These are phyloP conservation scores for Parotocinclus haroldoi DNA, from an alignment of 2,797 vertebrate species.

Conservation along the genomic window DNA sequence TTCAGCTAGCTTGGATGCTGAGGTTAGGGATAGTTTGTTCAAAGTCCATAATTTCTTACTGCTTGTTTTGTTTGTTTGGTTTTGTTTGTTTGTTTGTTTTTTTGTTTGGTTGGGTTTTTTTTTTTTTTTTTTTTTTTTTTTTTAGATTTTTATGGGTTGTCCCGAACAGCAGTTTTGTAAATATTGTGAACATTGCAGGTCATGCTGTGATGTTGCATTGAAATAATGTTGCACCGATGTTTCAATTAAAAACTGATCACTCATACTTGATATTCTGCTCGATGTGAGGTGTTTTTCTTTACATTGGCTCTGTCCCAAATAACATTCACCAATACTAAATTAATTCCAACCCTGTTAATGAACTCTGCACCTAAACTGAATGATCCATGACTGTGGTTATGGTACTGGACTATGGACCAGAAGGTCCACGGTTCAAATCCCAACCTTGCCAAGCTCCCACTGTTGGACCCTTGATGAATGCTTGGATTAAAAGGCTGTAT, in stretches of 20 bases:
- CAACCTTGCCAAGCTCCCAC: too few species aligned
- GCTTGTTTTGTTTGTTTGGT: conserved; percentile 57
- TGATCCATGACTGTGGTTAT: too few species aligned
- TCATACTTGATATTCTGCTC: conserved; percentile 81
- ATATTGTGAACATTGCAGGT: conserved; percentile 96
- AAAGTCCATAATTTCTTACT: conserved; percentile 74
- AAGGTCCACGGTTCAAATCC: too few species aligned
- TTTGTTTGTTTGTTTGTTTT: conserved; percentile 57
- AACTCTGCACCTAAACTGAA: too few species aligned
- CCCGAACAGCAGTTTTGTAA: conserved; percentile 91
- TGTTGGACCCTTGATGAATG: too few species aligned
- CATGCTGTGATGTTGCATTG: conserved; percentile 94
- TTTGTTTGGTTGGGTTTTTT: too few species aligned
- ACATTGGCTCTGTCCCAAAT: conserved; percentile 15
- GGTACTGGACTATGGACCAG: too few species aligned
- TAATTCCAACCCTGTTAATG: too few species aligned
- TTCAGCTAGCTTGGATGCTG: conserved; percentile 72
- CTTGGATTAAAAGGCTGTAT: too few species aligned
- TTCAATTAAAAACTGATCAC: conserved; percentile 95
- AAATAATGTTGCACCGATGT: conserved; percentile 95
- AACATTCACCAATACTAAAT: too few species aligned
- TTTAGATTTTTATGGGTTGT: conserved; percentile 77
- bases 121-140: conserved; percentile 57
- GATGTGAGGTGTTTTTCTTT: conserved; percentile 70
- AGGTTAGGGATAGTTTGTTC: conserved; percentile 77